These are phyloP conservation scores for Anastatus disparis DNA, from an alignment of 1,140 invertebrate species.

Conservation along the genomic window DNA sequence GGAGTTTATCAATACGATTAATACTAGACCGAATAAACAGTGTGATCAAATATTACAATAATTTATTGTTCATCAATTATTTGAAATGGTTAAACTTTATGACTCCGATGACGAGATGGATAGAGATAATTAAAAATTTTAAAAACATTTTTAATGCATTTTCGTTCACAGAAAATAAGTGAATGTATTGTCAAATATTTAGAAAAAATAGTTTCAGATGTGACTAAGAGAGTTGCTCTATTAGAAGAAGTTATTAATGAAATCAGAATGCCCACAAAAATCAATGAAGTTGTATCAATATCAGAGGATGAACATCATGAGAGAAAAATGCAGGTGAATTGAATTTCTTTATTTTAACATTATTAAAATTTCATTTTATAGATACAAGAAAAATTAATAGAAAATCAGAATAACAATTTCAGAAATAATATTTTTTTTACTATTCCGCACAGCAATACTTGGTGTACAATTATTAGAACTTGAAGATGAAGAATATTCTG, in stretches of 20 bases:
- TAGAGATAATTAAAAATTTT: conserved; percentile 65
- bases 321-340: conserved; percentile 55
- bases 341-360: too few relatives aligned
- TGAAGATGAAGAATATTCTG: too few relatives aligned
- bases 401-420: too few relatives aligned
- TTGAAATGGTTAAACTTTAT: too few relatives aligned
- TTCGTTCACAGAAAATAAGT: conserved; percentile 65
- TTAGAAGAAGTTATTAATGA: conserved; percentile 74
- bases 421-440: conserved; percentile 3
- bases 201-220: conserved; percentile 58
- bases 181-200: conserved; percentile 66
- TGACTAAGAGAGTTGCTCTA: conserved; percentile 59
- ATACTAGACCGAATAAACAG: conserved; percentile 56
- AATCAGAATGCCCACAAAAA: conserved; percentile 69
- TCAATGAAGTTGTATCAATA: conserved; percentile 44
- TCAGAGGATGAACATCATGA: conserved; percentile 52
- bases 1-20: conserved; percentile 57
- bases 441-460: conserved; percentile 67
- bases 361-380: too few relatives aligned
- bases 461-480: conserved; percentile 69
- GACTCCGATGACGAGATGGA: conserved; percentile 75
- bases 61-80: conserved; percentile 72
- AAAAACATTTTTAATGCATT: conserved; percentile 62
- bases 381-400: too few relatives aligned
- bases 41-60: conserved; percentile 67